Percentiles rank a stretch among this genome's conserved stretches.
Evolutionary conservation across 2,888 invertebrate genomes (phyloP).

Genomic region (Callyntrura guangdongensis): DNA sequence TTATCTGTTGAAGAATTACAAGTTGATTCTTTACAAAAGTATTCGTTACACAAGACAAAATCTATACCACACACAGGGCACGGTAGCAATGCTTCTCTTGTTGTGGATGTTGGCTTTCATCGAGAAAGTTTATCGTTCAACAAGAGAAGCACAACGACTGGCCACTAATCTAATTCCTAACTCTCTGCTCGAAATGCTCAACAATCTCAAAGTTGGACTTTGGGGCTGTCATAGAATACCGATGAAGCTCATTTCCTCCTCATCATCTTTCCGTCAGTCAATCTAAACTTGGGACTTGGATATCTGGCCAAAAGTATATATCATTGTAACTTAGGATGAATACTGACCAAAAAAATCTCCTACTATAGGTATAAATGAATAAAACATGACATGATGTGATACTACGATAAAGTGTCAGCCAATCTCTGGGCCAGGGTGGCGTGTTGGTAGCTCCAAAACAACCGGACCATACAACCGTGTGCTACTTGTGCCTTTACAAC

Average conservation of each 20-base stretch:
- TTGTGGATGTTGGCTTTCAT: neutral
- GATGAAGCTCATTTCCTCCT: constrained; percentile 12
- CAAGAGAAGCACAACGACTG: neutral
- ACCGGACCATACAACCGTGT: neutral
- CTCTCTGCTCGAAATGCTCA: neutral
- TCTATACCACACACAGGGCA: too few species aligned
- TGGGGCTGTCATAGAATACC: constrained; percentile 6
- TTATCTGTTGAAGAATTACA: too few species aligned
- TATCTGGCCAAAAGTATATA: neutral
- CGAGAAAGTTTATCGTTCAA: neutral
- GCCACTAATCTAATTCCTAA: neutral
- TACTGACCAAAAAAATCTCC: constrained; percentile 3
- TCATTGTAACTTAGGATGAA: neutral
- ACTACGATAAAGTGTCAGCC: neutral
- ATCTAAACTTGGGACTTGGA: neutral
- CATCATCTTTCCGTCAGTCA: neutral
- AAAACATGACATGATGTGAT: constrained; percentile 58
- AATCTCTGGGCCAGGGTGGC: neutral
- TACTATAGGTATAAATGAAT: constrained; percentile 35
- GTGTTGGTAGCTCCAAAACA: neutral
- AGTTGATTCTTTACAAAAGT: too few species aligned
- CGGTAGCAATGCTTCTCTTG: neutral
- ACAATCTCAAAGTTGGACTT: neutral
- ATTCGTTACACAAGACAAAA: too few species aligned
- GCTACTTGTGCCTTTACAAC: neutral